These are phyloP conservation scores for Neolamprologus brichardi DNA, from an alignment of 2,113 vertebrate species.

Conservation along the genomic window DNA sequence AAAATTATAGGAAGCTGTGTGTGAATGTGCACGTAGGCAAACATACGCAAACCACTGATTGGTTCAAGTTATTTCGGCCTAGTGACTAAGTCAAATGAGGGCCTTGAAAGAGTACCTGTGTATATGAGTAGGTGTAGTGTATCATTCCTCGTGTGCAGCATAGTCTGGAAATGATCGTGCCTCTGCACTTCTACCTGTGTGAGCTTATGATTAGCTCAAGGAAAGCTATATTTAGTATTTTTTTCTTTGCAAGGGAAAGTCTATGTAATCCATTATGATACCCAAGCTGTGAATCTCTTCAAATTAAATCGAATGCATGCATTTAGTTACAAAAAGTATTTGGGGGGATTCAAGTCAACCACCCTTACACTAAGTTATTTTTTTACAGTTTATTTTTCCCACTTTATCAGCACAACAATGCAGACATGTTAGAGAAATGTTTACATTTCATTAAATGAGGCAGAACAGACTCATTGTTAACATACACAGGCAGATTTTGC, in stretches of 20 bases:
- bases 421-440: neutral
- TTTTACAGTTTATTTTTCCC: neutral
- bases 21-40: constrained; percentile 30
- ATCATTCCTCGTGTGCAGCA: neutral
- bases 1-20: constrained; percentile 36
- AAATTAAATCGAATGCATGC: neutral
- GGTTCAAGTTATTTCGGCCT: constrained; percentile 7
- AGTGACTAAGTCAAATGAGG: neutral
- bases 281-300: neutral
- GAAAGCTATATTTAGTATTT: neutral
- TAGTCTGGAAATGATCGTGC: neutral
- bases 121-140: neutral
- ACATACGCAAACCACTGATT: neutral
- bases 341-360: neutral
- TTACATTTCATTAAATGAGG: neutral
- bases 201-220: neutral
- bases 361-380: neutral
- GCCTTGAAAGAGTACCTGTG: neutral
- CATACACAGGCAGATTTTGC: neutral
- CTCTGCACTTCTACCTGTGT: neutral
- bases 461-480: neutral
- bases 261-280: neutral
- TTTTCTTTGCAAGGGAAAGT: neutral
- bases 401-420: neutral
- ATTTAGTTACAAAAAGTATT: neutral